Evolutionary conservation across 2,113 vertebrate genomes (phyloP), one percentile per base, ranked within the genome.

Genomic region (Ramphastos sulfuratus): DNA sequence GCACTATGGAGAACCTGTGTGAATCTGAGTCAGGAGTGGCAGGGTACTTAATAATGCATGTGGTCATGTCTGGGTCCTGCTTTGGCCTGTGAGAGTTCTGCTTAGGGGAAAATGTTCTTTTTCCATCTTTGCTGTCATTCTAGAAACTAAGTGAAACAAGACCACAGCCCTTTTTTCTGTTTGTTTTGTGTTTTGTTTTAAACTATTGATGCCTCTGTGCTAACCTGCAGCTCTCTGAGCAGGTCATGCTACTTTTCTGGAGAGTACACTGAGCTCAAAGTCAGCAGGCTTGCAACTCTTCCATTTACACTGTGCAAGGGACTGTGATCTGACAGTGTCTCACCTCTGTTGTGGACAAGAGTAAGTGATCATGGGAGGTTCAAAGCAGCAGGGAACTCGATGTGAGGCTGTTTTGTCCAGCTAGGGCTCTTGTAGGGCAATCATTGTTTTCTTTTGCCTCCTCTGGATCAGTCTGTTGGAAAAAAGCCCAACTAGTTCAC

Each of bases 351-450:
- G 89, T 54, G 52, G 65, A 48, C 52, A 64, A 6, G 4, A 77
- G 31, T 33, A 82, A 70, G 33, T 39, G 67, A 81, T 74, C 67
- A 67, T 65, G 73, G 60, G 75, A 87, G 20, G 37, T 72, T 79
- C 63, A 93, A 13, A 95, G 61, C 75, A 85, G 48, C 56, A 78
- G 64, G 82, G 79, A 91, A 67, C 75, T 89, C 80, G 20, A 56
- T 80, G 56, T 60, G 58, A 89, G 82, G 37, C 52, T 94, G 31
- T 85, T 96, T 87, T 87, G 28, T 92, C 52, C 42, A 91, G 48
- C 15, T 24, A 70, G 52, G n/a, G 50, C 15, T 87, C 73, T 15
- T 82, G 59, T 64, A 39, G 37, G 82, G 44, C 55, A 39, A 39
- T 59, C 33, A 63, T 66, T 33, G 25, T 59, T 80, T 87, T 87